These are phyloP conservation scores for human (Homo sapiens) DNA, from an alignment of 2,113 vertebrate species.

Conservation along the genomic window GRCh38 chrX:79373501-79374000, in stretches of 20 bases:
- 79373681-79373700: background rate
- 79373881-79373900: too few species aligned
- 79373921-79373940: too few species aligned
- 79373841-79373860: background rate
- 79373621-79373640: background rate
- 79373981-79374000: too few species aligned
- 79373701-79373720: background rate
- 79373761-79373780: background rate
- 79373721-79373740: background rate
- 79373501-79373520: background rate
- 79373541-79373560: background rate
- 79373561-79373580: background rate
- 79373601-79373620: background rate
- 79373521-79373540: background rate
- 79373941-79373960: too few species aligned
- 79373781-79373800: constrained; percentile 22
- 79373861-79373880: background rate
- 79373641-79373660: background rate
- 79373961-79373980: too few species aligned
- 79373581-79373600: background rate
- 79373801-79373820: background rate
- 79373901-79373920: too few species aligned
- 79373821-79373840: background rate
- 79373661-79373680: background rate
- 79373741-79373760: background rate